These are phyloP conservation scores for Deroplatys truncata DNA, from an alignment of 2,888 invertebrate genomes.

Conservation along the genomic window DNA sequence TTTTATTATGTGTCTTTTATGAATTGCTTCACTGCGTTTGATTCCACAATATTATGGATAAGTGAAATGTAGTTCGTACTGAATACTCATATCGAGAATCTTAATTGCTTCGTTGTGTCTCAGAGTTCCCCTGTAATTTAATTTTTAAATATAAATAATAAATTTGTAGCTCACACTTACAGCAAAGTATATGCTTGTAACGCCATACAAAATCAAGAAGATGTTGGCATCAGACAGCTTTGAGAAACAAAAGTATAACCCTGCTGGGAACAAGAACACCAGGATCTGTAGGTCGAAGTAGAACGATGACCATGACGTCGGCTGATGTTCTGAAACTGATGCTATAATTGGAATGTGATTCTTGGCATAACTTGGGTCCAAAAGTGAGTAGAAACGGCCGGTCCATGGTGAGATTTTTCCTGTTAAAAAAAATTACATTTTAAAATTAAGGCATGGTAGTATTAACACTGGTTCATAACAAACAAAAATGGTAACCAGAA, in stretches of 20 bases:
- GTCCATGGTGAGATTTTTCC: conserved; percentile 97
- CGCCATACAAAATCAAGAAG: conserved; percentile 94
- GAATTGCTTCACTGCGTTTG: too few species aligned
- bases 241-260: conserved; percentile 94
- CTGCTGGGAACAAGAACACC: conserved; percentile 94
- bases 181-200: conserved; percentile 97
- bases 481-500: too few species aligned
- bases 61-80: too few species aligned
- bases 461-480: too few species aligned
- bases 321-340: conserved; percentile 96
- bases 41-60: too few species aligned
- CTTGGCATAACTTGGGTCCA: conserved; percentile 97
- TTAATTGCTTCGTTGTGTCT: too few species aligned
- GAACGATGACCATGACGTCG: conserved; percentile 97
- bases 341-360: conserved; percentile 98
- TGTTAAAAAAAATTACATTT: conserved; percentile 37
- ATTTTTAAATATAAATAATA: too few species aligned
- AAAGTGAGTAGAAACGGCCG: conserved; percentile 90
- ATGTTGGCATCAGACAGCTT: conserved; percentile 93
- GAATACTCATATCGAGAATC: too few species aligned
- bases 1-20: too few species aligned
- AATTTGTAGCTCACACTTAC: conserved; percentile 52
- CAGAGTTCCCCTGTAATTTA: too few species aligned
- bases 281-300: conserved; percentile 96
- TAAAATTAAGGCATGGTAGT: not conserved